A percentile compares a stretch with the other conserved stretches of the same genome.
Conservation (phyloP, 2,888 invertebrate genomes). For the Minunthozetes semirufus region DNA sequence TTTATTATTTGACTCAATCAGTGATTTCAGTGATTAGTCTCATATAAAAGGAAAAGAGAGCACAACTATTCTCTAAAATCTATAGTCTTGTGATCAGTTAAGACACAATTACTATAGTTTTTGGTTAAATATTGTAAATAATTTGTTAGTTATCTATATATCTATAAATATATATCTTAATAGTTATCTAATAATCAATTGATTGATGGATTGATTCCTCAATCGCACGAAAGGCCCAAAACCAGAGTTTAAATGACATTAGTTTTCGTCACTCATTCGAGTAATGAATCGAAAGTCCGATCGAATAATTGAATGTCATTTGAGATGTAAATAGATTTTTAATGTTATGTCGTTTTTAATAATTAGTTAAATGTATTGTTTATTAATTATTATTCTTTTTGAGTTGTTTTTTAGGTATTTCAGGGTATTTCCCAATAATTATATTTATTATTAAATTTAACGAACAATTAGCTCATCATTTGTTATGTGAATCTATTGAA, state of each 20-base stretch:
- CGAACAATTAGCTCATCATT: not conserved
- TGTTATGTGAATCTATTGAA: not conserved
- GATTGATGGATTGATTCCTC: not conserved
- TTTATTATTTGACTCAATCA: too few relatives aligned
- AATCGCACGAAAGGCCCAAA: not conserved
- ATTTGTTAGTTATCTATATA: not conserved
- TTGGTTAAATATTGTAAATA: not conserved
- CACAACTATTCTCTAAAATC: too few relatives aligned
- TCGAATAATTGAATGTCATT: not conserved
- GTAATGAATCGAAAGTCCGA: conserved; percentile 2
- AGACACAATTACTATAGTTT: too few relatives aligned
- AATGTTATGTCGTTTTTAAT: not conserved
- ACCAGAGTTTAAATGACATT: conserved; percentile 14
- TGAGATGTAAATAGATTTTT: not conserved
- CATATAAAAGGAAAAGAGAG: too few relatives aligned
- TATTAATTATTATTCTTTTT: not conserved
- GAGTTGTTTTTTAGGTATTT: conserved; percentile 1
- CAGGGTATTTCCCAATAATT: not conserved
- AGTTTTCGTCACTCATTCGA: conserved; percentile 11
- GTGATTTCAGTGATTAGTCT: too few relatives aligned
- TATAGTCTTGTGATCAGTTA: too few relatives aligned
- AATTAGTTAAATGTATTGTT: not conserved
- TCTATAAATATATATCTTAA: not conserved
- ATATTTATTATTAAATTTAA: not conserved
- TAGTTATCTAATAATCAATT: not conserved